Base-by-base conservation (phyloP, 2,797 vertebrate species). In the Hypotaenidia philippensis region DNA sequence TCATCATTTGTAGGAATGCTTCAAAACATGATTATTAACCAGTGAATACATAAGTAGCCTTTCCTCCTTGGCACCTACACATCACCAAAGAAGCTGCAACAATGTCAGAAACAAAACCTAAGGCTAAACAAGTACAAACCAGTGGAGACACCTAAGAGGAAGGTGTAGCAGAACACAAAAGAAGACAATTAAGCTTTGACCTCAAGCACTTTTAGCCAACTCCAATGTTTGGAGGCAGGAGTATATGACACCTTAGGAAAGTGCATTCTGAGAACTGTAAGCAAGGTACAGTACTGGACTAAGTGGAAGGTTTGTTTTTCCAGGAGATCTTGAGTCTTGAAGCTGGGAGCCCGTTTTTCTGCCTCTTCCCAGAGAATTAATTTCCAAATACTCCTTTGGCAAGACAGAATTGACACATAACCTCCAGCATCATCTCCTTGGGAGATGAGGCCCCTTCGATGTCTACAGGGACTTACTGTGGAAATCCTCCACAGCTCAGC, bases 31-130 rank as follows among this genome's bases (percentile, higher is more conserved):
- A 3, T 2, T 10, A 60, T 19, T 27, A 65, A 66, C 31, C 8
- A 50, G n/a, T 8, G 38, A 47, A 41, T 45, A 61, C 5, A 10
- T 21, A 66, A 72, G 6, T 10, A 29, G 3, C 3, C 12, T 27
- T 52, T 19, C 29, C 55, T 56, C 16, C 57, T 9, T 47, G 20
- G 10, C 32, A 84, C 19, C 13, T 15, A 2, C 0, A 0, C 9
- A 45, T 61, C 34, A 41, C 26, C n/a, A n/a, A 64, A 26, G 38
- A 57, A 72, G 17, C 13, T 79, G 8, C 21, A 64, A 49, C 20
- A 34, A 6, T 2, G 1, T 72, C 63, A 79, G 59, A 83, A 91
- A 55, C 5, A 65, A 83, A 89, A 40, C 13, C 1, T 15, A 14
- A 41, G 4, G 26, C 5, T 44, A 32, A 44, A 61, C 16, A 56